Percentiles rank a stretch among this genome's conserved stretches.
Conservation (phyloP, 2,888 invertebrate genomes). For the Andrena trimmerana region DNA sequence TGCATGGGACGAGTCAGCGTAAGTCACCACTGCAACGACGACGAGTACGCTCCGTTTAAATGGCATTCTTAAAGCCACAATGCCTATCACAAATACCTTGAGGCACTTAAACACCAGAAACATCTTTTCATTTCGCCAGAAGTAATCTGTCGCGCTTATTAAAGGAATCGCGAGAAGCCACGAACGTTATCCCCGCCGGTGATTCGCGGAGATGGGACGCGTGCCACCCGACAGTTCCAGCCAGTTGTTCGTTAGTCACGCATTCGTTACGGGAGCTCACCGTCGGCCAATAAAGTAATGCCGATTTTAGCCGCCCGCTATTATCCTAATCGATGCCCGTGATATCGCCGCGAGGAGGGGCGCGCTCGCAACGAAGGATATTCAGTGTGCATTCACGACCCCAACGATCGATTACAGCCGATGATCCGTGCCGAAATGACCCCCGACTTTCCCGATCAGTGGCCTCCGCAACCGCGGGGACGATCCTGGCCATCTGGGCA, state of each 20-base stretch:
- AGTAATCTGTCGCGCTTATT: neutral
- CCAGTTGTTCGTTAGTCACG: conserved; percentile 42
- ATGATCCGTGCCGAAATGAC: conserved; percentile 75
- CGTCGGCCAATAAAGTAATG: conserved; percentile 58
- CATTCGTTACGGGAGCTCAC: conserved; percentile 51
- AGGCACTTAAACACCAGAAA: no score
- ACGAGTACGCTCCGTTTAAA: no score
- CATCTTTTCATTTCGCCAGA: no score
- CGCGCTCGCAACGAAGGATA: conserved; percentile 2
- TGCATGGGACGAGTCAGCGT: neutral
- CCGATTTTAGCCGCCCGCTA: conserved; percentile 65
- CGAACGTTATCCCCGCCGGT: neutral
- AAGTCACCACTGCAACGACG: no score
- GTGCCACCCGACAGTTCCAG: conserved; percentile 8
- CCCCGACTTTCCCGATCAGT: conserved; percentile 72
- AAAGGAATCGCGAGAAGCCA: conserved; percentile 1
- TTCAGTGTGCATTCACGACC: conserved; percentile 61
- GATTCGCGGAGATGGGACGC: conserved; percentile 2
- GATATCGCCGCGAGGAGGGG: conserved; percentile 46
- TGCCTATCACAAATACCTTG: no score
- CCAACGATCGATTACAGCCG: conserved; percentile 67
- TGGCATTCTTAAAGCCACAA: no score
- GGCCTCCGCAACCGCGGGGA: conserved; percentile 57
- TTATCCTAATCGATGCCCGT: conserved; percentile 74
- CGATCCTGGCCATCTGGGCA: conserved; percentile 73